Base-by-base conservation (phyloP, 1,140 invertebrate species). In the Nylanderia fulva region DNA sequence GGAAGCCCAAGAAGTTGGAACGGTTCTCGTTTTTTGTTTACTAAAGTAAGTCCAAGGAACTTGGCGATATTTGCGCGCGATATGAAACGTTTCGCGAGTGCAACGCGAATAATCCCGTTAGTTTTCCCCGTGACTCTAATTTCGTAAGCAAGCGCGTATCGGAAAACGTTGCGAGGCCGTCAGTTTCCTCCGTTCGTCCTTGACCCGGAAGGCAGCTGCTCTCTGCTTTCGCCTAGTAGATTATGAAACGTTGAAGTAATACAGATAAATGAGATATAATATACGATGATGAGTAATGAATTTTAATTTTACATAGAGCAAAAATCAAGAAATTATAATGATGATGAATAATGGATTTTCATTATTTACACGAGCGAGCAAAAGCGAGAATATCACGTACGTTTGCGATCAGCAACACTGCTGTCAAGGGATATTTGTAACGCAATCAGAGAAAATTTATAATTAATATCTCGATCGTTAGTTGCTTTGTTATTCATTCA, bases 1-100 rank as follows among this genome's bases (percentile, higher is more conserved):
- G 74, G 86, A 86, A 48, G 5, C 74, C 54, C n/a, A 0, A n/a
- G n/a, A n/a, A n/a, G 36, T 1, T 33, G 29, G 15, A 18, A 61
- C 15, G n/a, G 48, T 56, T 72, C 48, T 71, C 39, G 33, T 86
- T 84, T n/a, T 72, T 86, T 80, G 72, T 85, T 68, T 54, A 24
- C n/a, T n/a, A n/a, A n/a, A 77, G 39, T 36, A 66, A 29, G 27
- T 75, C 39, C 21, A n/a, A 71, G 48, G 52, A 71, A 80, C 64
- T 79, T 79, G n/a, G 48, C 75, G 58, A 69, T n/a, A n/a, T 45
- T 56, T 86, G 69, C 33, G 48, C 54, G 54, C 77, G 60, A 29
- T 33, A 33, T 33, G 60, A 76, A 82, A 77, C 36, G 33, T 48
- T n/a, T 60, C 13, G 63, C 29, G 11, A 66, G 60, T 11, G 24